Evolutionary conservation across 2,797 vertebrate genomes (phyloP), one percentile per base, ranked within the genome.

Genomic region (Alfaro cultratus): DNA sequence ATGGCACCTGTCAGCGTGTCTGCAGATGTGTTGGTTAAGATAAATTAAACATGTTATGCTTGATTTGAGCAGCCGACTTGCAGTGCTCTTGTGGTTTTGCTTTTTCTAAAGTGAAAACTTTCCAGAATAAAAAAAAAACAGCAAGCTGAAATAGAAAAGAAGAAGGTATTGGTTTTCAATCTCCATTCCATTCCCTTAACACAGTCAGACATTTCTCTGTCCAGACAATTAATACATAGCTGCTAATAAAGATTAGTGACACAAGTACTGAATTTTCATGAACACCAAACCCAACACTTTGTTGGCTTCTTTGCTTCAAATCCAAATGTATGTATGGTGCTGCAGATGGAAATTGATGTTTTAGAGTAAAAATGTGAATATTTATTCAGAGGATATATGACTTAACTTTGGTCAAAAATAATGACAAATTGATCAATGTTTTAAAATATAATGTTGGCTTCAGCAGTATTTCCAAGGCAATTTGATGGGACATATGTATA

Each of bases 11-110:
- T 93, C 90, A 92, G 80, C 73, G 70, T 81, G 77, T 83, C 87
- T 87, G 86, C 86, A 87, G 78, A 83, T 85, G 86, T 86, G 83
- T 85, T 78, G 78, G 83, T 80, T 80, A 57, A 84, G 84, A 90
- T 94, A 92, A 93, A 94, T 93, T 93, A 92, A 94, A 91, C 92
- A 93, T 89, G 85, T 79, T 90, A 81, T 21, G 80, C 85, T 92
- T 91, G 86, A 91, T 93, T 91, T 93, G 83, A 86, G 84, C 83
- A 74, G 86, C 84, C 47, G 77, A 82, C 87, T 79, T 80, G 80
- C 74, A 64, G 80, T 88, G 51, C 82, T 76, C 83, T 68, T 0
- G 12, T 82, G 88, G 86, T 43, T 77, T 36, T 46, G 49, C 75
- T 80, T 70, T 49, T 31, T 83, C n/a, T 77, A 43, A 84, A 88